Evolutionary conservation across 23 tunicate species (phyloP), one percentile per base, ranked within the genome.

Genomic region (Ciona savignyi): DNA sequence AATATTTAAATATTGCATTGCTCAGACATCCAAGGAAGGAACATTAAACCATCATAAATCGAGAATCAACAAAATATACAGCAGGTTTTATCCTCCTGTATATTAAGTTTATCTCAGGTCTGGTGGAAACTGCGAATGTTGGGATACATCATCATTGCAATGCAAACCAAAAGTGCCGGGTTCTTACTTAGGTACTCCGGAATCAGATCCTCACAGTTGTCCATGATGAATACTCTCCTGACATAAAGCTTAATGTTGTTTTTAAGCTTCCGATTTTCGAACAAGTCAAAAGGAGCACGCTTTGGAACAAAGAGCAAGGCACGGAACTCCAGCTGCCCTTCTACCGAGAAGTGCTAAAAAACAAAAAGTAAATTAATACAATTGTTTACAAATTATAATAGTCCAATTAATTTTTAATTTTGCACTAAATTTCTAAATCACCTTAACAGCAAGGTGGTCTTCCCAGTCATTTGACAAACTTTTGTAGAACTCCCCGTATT

Each of bases 391-490:
- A n/a, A n/a, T n/a, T n/a, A n/a, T n/a, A n/a, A n/a, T n/a, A n/a
- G n/a, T n/a, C n/a, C n/a, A n/a, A n/a, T n/a, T n/a, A n/a, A n/a
- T n/a, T n/a, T n/a, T n/a, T n/a, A n/a, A n/a, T n/a, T n/a, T n/a
- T n/a, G n/a, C n/a, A n/a, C n/a, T n/a, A n/a, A n/a, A n/a, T n/a
- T n/a, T n/a, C n/a, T n/a, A n/a, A n/a, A n/a, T n/a, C 63, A 91
- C 97, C 97, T 93, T 93, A 20, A 93, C 98, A 30, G 93, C 98
- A 63, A 93, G 84, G 78, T 93, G 98, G 68, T 91, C 98, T 56
- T 91, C 98, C 98, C 98, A 91, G 56, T 91, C 98, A 42, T 91
- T 91, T 65, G 98, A 85, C 51, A 93, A 79, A 80, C 81, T 85
- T 64, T 93, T 93, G 78, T 93, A 93, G 65, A 93, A 93, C 62